A percentile compares a stretch with the other conserved stretches of the same genome.
Evolutionary conservation across 2,113 vertebrate species (phyloP).

Genomic region (Dendrocopos noguchii): DNA sequence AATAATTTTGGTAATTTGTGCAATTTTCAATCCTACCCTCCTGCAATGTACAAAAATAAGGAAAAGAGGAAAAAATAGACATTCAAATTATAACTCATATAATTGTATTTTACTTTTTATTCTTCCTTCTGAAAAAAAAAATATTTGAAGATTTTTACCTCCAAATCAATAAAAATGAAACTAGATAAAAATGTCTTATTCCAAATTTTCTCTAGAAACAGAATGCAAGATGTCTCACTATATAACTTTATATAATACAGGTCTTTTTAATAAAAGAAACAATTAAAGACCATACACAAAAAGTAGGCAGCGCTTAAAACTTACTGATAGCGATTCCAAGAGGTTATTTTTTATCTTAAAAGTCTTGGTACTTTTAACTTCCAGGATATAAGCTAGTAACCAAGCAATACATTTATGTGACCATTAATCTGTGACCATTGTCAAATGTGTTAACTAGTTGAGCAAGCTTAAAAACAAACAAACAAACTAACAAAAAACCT

Average conservation of each 20-base stretch:
- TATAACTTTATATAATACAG: background rate
- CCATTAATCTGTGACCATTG: constrained; percentile 3
- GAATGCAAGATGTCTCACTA: background rate
- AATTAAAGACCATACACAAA: background rate
- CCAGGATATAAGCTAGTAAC: background rate
- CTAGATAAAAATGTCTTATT: rapidly evolving
- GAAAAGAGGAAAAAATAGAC: background rate
- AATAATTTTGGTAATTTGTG: background rate
- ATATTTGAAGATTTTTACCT: background rate
- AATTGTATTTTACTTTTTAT: background rate
- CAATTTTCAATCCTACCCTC: background rate
- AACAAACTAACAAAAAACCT: background rate
- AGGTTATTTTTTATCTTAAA: background rate
- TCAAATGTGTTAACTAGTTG: constrained; percentile 9
- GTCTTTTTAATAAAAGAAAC: background rate
- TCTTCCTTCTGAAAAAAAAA: background rate
- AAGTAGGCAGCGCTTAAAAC: background rate
- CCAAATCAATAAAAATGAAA: background rate
- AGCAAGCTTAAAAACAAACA: background rate
- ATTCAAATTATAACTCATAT: background rate
- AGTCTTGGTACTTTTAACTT: background rate
- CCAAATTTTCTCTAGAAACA: background rate
- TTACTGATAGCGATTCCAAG: background rate
- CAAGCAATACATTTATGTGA: background rate
- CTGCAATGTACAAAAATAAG: background rate